Conservation (phyloP, 2,888 invertebrate species). For the Pollenia angustigena region DNA sequence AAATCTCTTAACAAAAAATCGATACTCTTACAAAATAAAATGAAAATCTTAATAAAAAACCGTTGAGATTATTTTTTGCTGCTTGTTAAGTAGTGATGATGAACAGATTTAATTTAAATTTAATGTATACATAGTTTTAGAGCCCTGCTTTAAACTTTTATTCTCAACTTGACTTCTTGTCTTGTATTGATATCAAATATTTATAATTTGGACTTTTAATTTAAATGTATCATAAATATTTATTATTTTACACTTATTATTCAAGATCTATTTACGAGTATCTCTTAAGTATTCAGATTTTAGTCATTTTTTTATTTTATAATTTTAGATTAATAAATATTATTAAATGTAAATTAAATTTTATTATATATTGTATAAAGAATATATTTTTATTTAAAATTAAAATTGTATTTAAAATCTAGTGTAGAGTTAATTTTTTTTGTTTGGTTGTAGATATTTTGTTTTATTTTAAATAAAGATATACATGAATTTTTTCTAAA, state of each 20-base stretch:
- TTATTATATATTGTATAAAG: slow-evolving; percentile 39
- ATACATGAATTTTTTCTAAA: slow-evolving; percentile 10
- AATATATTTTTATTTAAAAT: slow-evolving; percentile 15
- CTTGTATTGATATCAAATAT: slow-evolving; percentile 28
- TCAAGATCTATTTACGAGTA: slow-evolving; percentile 30
- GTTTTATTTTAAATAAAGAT: slow-evolving; percentile 66
- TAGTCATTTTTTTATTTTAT: slow-evolving; percentile 69
- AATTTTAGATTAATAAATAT: slow-evolving; percentile 17
- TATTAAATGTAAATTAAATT: slow-evolving; percentile 26
- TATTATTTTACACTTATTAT: slow-evolving; percentile 13
- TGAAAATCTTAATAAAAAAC: background rate
- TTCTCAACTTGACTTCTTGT: background rate
- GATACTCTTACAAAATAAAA: slow-evolving; percentile 39
- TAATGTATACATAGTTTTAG: background rate
- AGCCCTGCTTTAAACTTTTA: background rate
- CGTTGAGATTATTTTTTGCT: slow-evolving; percentile 62
- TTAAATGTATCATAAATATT: slow-evolving; percentile 52
- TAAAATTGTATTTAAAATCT: slow-evolving; percentile 65
- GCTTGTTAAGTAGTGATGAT: background rate
- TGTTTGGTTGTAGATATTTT: slow-evolving; percentile 65
- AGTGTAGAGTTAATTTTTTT: slow-evolving; percentile 46
- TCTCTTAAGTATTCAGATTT: slow-evolving; percentile 70
- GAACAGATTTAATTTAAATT: background rate
- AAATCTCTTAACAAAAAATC: slow-evolving; percentile 10
- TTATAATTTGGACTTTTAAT: slow-evolving; percentile 29